Conservation (phyloP, 2,888 invertebrate species). For the Agrochola circellaris region DNA sequence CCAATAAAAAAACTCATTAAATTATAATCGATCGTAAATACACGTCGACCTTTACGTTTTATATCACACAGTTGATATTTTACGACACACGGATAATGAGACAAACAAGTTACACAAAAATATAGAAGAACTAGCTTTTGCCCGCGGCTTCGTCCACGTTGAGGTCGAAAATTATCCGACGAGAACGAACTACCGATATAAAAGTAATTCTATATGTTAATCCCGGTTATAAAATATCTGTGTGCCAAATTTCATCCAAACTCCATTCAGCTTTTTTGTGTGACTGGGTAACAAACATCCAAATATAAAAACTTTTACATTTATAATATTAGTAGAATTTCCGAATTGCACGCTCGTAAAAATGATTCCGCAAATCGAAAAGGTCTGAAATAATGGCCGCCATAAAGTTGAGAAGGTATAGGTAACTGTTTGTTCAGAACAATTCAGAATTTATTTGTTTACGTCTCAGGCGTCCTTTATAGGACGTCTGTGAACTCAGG, state of each 20-base stretch:
- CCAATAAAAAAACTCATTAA: conserved; percentile 64
- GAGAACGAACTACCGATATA: no score
- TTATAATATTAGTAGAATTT: conserved; percentile 1
- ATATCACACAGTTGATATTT: conserved; percentile 64
- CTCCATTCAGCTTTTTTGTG: no score
- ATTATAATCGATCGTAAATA: conserved; percentile 67
- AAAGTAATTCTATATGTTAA: no score
- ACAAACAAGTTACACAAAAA: conserved; percentile 57
- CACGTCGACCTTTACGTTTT: conserved; percentile 59
- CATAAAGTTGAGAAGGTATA: conserved; percentile 68
- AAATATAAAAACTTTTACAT: no score
- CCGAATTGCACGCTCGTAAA: conserved; percentile 60
- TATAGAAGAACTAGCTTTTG: conserved; percentile 23
- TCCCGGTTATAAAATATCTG: no score
- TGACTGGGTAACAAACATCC: no score
- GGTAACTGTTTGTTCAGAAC: conserved; percentile 69
- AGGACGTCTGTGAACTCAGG: conserved; percentile 49
- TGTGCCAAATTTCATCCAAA: no score
- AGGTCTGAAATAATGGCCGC: conserved; percentile 67
- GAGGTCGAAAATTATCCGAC: no score
- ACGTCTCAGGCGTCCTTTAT: conserved; percentile 59
- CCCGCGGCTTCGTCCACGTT: no score
- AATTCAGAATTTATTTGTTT: conserved; percentile 74
- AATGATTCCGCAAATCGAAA: conserved; percentile 69
- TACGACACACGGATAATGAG: conserved; percentile 61